phyloP scores from a whole-genome alignment of 2,888 invertebrate genomes.

The Agrochola macilenta region DNA sequence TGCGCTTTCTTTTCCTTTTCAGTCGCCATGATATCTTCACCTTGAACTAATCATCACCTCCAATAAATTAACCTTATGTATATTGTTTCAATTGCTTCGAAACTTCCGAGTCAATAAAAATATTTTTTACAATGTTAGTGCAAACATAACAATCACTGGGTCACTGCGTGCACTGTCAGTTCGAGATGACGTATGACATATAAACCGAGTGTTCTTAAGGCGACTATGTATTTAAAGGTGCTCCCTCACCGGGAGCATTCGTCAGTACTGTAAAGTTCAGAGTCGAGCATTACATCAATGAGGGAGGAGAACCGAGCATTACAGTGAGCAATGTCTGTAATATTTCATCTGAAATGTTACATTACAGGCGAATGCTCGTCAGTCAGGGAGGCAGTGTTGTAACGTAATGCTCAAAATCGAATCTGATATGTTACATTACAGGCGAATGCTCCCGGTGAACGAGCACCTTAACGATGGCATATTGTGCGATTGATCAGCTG shows the following conservation, averaged over 20 bases:
- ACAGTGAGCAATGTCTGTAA: too few species aligned
- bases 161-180: slow-evolving; percentile 32
- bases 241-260: too few species aligned
- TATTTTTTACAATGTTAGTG: slow-evolving; percentile 23
- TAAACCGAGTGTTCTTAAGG: slow-evolving; percentile 8
- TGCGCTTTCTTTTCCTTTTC: neutral
- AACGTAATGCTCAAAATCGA: too few species aligned
- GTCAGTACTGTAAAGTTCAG: too few species aligned
- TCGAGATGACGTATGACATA: slow-evolving; percentile 15
- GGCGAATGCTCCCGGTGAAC: too few species aligned
- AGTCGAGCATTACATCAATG: too few species aligned
- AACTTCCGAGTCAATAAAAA: slow-evolving; percentile 35
- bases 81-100: slow-evolving; percentile 35
- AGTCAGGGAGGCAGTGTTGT: too few species aligned
- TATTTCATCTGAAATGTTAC: too few species aligned
- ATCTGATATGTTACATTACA: too few species aligned
- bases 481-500: neutral
- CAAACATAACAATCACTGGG: slow-evolving; percentile 42
- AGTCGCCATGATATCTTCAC: neutral
- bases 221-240: neutral
- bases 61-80: slow-evolving; percentile 3
- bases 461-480: neutral
- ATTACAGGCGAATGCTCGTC: too few species aligned
- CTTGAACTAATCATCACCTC: slow-evolving; percentile 6
- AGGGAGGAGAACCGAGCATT: too few species aligned